phyloP scores from a whole-genome alignment of 2,113 vertebrate species.

The Riparia riparia region DNA sequence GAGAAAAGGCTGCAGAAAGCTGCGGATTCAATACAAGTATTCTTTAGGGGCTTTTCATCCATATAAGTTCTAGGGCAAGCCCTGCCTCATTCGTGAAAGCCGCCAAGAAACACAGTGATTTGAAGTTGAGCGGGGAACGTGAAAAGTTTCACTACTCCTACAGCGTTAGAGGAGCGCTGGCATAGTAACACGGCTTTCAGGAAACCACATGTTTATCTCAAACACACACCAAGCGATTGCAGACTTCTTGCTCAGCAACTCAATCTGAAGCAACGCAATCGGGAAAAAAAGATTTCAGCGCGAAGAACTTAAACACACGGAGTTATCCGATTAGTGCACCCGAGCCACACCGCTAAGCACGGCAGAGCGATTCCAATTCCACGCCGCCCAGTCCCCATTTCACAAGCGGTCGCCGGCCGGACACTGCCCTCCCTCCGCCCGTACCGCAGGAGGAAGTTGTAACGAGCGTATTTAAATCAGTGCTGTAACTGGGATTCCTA shows the following conservation, averaged over 20 bases:
- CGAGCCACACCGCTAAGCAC: neutral
- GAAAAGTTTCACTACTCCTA: neutral
- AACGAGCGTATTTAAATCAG: slow-evolving; percentile 49
- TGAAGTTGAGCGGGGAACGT: neutral
- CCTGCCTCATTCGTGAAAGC: neutral
- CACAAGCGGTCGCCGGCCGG: neutral
- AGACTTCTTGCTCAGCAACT: neutral
- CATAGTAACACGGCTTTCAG: slow-evolving; percentile 33
- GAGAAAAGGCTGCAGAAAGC: neutral
- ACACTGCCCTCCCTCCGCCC: neutral
- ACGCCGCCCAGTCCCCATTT: neutral
- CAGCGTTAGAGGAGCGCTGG: neutral
- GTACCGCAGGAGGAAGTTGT: slow-evolving; percentile 65
- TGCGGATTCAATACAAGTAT: neutral
- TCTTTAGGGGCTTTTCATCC: neutral
- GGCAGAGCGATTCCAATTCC: neutral
- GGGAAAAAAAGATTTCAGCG: neutral
- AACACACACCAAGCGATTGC: neutral
- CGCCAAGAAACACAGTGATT: neutral
- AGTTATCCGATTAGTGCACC: neutral
- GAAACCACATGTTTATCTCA: slow-evolving; percentile 70
- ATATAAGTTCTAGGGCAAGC: neutral
- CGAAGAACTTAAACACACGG: neutral
- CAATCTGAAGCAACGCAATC: neutral
- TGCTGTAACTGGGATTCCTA: neutral